A percentile compares a stretch with the other conserved stretches of the same genome.
Evolutionary conservation across 2,113 vertebrate species (phyloP).

Genomic region (Nymphicus hollandicus): DNA sequence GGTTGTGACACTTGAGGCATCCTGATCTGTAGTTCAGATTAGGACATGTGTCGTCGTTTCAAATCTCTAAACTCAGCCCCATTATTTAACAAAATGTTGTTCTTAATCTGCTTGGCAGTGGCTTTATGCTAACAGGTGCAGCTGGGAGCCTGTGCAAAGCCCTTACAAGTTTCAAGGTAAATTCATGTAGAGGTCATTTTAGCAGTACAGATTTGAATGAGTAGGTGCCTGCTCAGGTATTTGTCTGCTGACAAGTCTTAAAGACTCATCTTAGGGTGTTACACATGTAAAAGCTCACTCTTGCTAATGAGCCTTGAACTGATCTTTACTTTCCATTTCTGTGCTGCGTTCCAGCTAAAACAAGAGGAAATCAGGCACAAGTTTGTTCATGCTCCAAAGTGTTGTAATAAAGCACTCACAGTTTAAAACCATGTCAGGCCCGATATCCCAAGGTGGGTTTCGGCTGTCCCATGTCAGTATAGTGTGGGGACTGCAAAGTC

Average conservation of each 20-base stretch:
- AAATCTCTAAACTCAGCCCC: background rate
- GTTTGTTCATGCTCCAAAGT: background rate
- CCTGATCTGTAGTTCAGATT: background rate
- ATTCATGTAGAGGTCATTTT: background rate
- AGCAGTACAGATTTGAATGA: background rate
- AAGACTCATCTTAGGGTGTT: background rate
- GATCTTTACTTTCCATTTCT: background rate
- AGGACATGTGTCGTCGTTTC: background rate
- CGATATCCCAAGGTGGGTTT: background rate
- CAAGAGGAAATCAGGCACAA: background rate
- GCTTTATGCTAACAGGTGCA: background rate
- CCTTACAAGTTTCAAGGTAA: background rate
- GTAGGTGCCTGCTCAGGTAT: background rate
- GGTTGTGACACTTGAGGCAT: background rate
- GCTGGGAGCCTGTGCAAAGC: background rate
- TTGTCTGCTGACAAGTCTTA: background rate
- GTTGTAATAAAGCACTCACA: background rate
- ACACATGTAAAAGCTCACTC: background rate
- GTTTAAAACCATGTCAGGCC: background rate
- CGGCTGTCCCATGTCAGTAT: background rate
- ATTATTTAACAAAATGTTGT: background rate
- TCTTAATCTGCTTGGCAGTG: background rate
- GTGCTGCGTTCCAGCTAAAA: background rate
- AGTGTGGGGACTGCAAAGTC: background rate
- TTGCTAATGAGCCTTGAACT: background rate